Evolutionary conservation across 2,888 invertebrate genomes (phyloP).

Genomic region (Drosophila vallismaia): DNA sequence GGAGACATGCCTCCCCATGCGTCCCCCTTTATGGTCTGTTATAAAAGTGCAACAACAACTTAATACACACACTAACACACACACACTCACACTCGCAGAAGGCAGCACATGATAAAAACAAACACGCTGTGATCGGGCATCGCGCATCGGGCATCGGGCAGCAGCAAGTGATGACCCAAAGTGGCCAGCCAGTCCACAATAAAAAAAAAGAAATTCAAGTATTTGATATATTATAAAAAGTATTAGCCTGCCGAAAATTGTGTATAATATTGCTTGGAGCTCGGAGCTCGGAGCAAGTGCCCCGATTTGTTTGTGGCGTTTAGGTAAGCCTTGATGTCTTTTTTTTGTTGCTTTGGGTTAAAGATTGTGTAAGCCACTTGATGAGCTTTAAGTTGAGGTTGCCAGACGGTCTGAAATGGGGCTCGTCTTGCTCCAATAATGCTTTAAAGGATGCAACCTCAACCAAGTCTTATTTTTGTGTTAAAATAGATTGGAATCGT

Average conservation of each 20-base stretch:
- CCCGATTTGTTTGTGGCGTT: constrained; percentile 5
- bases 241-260: constrained; percentile 36
- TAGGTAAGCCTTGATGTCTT: background rate
- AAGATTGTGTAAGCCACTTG: constrained; percentile 25
- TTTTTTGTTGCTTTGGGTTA: background rate
- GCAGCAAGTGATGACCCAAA: constrained; percentile 57
- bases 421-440: background rate
- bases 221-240: constrained; percentile 50
- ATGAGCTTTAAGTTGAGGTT: constrained; percentile 22
- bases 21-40: constrained; percentile 44
- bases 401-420: constrained; percentile 16
- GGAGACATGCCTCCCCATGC: constrained; percentile 40
- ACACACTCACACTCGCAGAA: constrained; percentile 26
- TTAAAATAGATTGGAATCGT: too few species aligned
- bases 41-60: constrained; percentile 75
- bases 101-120: constrained; percentile 65
- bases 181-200: constrained; percentile 44
- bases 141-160: constrained; percentile 15
- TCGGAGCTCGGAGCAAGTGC: constrained; percentile 31
- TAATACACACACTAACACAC: constrained; percentile 35
- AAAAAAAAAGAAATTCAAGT: constrained; percentile 32
- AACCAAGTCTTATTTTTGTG: background rate
- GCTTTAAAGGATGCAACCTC: background rate
- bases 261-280: constrained; percentile 20
- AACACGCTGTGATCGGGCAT: constrained; percentile 61